phyloP scores from a whole-genome alignment of 2,113 vertebrate species.

The Cranoglanis bouderius region DNA sequence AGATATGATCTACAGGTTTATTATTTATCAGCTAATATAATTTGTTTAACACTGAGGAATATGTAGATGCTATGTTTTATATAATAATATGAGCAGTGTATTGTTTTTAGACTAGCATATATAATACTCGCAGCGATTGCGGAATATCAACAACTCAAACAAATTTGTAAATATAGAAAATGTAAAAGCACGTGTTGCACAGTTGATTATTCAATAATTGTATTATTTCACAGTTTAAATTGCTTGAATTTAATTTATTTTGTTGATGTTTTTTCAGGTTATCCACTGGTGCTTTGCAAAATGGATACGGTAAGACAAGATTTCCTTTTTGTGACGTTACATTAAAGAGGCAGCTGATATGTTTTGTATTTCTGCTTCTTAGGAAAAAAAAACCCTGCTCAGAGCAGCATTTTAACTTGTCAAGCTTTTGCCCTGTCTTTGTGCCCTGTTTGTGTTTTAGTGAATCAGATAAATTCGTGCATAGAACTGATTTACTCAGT shows the following conservation, averaged over 20 bases:
- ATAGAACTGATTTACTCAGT: neutral
- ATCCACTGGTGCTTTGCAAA: constrained; percentile 91
- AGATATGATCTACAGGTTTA: no score
- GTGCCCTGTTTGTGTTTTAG: neutral
- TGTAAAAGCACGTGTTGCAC: neutral
- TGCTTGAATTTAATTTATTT: neutral
- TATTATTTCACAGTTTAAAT: neutral
- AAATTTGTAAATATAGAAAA: neutral
- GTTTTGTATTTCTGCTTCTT: neutral
- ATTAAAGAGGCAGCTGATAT: neutral
- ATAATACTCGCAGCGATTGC: neutral
- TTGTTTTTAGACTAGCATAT: no score
- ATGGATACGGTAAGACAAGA: constrained; percentile 83
- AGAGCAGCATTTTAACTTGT: neutral
- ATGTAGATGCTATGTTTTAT: no score
- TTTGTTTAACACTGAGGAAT: no score
- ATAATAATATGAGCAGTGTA: no score
- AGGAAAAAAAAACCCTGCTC: neutral
- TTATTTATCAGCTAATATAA: no score
- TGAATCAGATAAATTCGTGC: neutral
- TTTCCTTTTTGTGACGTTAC: neutral
- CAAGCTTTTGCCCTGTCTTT: neutral
- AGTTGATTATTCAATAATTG: neutral
- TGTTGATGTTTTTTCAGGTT: constrained; percentile 76
- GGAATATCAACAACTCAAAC: neutral